Conservation (phyloP, 2,888 invertebrate species). For the Nymphalis c-album region DNA sequence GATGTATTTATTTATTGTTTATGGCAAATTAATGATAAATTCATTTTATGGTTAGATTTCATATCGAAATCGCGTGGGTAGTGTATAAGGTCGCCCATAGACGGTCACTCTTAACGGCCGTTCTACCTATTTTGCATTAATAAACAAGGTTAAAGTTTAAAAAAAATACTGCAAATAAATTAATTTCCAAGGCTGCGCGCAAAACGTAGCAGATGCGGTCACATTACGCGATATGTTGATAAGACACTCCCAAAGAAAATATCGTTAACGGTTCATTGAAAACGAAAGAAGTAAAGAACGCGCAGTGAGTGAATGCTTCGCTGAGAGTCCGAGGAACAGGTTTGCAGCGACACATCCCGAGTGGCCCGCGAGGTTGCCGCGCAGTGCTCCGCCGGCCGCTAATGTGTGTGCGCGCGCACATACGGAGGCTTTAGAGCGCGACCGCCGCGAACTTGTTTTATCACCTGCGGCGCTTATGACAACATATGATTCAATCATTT, state of each 20-base stretch:
- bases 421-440: conserved; percentile 47
- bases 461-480: conserved; percentile 48
- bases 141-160: conserved; percentile 43
- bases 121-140: conserved; percentile 54
- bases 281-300: conserved; percentile 61
- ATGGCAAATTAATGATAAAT: conserved; percentile 5
- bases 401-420: conserved; percentile 63
- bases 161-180: neutral
- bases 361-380: conserved; percentile 54
- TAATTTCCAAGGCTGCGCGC: conserved; percentile 27
- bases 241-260: conserved; percentile 66
- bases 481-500: conserved; percentile 48
- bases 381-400: conserved; percentile 75
- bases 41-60: conserved; percentile 24
- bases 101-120: conserved; percentile 55
- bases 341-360: conserved; percentile 69
- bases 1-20: neutral
- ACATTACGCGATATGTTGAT: conserved; percentile 67
- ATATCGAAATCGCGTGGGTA: conserved; percentile 51
- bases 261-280: conserved; percentile 80
- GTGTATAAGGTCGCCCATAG: conserved; percentile 52
- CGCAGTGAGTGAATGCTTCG: conserved; percentile 65
- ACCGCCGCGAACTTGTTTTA: conserved; percentile 48
- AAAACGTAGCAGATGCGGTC: conserved; percentile 46
- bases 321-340: conserved; percentile 64